These are phyloP conservation scores for Conopomorpha cramerella DNA, from an alignment of 1,140 invertebrate genomes.

Conservation along the genomic window DNA sequence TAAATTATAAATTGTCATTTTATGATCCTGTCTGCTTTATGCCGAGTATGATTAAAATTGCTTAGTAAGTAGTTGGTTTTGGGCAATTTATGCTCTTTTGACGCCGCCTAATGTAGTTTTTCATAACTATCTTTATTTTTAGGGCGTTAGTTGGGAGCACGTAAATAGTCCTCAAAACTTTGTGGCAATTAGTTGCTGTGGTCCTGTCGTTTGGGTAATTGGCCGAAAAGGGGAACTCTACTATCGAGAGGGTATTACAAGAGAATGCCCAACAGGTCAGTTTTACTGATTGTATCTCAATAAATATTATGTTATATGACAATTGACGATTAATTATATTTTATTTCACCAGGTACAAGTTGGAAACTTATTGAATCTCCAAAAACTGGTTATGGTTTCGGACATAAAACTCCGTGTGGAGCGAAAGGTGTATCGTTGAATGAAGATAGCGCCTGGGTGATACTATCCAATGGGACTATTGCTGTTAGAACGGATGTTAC, in stretches of 20 bases:
- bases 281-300: slow-evolving; percentile 3
- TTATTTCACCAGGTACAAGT: slow-evolving; percentile 12
- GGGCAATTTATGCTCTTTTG: too few relatives aligned
- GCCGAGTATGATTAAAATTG: too few relatives aligned
- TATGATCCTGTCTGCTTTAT: too few relatives aligned
- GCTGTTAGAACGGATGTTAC: slow-evolving; percentile 39
- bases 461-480: slow-evolving; percentile 35
- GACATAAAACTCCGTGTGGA: slow-evolving; percentile 22
- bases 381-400: slow-evolving; percentile 22
- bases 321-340: background rate
- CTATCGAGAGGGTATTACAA: slow-evolving; percentile 71
- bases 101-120: too few relatives aligned
- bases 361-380: slow-evolving; percentile 47
- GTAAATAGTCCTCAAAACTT: slow-evolving; percentile 77
- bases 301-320: background rate
- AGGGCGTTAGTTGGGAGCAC: slow-evolving; percentile 81
- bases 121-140: too few relatives aligned
- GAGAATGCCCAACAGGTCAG: slow-evolving; percentile 67
- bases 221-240: slow-evolving; percentile 84
- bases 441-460: slow-evolving; percentile 31
- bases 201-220: slow-evolving; percentile 81
- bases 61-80: too few relatives aligned
- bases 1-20: too few relatives aligned
- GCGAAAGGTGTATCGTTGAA: slow-evolving; percentile 35
- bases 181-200: slow-evolving; percentile 69